phyloP scores from a whole-genome alignment of 64 coral and sea anemone species.

The Anthopleura sola region DNA sequence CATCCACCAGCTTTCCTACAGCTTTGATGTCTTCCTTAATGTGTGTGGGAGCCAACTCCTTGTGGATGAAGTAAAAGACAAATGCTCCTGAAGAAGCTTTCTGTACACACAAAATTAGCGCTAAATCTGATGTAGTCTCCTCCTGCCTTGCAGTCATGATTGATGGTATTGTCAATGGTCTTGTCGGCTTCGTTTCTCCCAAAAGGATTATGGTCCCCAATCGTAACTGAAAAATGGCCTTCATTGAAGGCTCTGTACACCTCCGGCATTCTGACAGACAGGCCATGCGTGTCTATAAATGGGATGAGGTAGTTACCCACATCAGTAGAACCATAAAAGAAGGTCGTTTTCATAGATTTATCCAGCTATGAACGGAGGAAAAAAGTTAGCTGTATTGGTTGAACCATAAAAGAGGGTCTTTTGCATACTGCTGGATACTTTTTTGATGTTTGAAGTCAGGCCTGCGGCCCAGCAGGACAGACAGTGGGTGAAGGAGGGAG shows the following conservation, averaged over 20 bases:
- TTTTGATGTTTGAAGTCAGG: no score
- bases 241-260: conserved; percentile 15
- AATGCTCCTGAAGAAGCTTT: conserved; percentile 29
- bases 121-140: conserved; percentile 55
- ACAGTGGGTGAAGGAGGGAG: no score
- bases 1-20: conserved; percentile 17
- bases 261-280: conserved; percentile 19
- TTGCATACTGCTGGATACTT: no score
- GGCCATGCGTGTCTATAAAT: conserved; percentile 11
- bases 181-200: conserved; percentile 17
- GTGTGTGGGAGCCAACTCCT: conserved; percentile 38
- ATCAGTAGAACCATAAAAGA: no score
- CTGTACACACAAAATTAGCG: conserved; percentile 31
- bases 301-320: conserved; percentile 18
- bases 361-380: no score
- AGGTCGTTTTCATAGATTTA: no score
- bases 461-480: no score
- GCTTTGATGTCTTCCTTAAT: conserved; percentile 38
- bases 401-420: no score
- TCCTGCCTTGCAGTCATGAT: conserved; percentile 46
- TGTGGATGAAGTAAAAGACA: conserved; percentile 14
- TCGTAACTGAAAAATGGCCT: conserved; percentile 43
- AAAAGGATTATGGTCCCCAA: conserved; percentile 30
- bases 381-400: no score
- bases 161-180: conserved; percentile 44